Evolutionary conservation across 92 coral and sea anemone species (phyloP), one percentile per base, ranked within the genome.

Genomic region (Epizoanthus illoricatus): DNA sequence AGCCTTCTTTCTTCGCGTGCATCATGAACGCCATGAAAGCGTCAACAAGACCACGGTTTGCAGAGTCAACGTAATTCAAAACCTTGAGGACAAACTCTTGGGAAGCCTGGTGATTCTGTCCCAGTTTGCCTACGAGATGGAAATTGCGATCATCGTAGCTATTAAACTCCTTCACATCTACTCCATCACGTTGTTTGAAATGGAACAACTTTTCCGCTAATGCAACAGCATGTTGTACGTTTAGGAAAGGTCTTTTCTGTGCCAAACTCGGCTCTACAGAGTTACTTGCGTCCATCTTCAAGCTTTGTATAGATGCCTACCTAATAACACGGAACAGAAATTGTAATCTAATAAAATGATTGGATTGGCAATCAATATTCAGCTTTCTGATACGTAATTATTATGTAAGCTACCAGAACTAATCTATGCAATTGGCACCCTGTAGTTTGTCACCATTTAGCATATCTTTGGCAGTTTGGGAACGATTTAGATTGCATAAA

Each of bases 71-170:
- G 61, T 85, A 74, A 81, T 94, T 94, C 20, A 86, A 72, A 65
- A 94, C 85, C 87, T 94, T 94, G 39, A 94, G 57, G 10, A 94
- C 83, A 80, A 80, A 94, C 70, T 88, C 94, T 41, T 54, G 10
- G 13, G 13, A 59, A 49, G 43, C 3, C 42, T 57, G 83, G 75
- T 20, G 40, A 19, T 58, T 24, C 39, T 57, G 54, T 6, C 42
- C 73, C 58, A 84, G 40, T 36, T 59, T 66, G 7, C 92, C 94
- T 76, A 71, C 49, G 57, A 93, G 43, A 89, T 86, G 86, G 83
- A 87, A 94, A 62, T 92, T 89, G 12, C 90, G 86, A 82, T 94
- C 98, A 33, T 86, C 94, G 23, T 92, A 94, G 71, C 98, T 84
- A 0, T 78, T 89, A 68, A 94, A 85, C 69, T 94, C 96, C 47